Percentiles rank a stretch among this genome's conserved stretches.
phyloP scores from a whole-genome alignment of 2,888 invertebrate genomes.

The Cenopis cana region DNA sequence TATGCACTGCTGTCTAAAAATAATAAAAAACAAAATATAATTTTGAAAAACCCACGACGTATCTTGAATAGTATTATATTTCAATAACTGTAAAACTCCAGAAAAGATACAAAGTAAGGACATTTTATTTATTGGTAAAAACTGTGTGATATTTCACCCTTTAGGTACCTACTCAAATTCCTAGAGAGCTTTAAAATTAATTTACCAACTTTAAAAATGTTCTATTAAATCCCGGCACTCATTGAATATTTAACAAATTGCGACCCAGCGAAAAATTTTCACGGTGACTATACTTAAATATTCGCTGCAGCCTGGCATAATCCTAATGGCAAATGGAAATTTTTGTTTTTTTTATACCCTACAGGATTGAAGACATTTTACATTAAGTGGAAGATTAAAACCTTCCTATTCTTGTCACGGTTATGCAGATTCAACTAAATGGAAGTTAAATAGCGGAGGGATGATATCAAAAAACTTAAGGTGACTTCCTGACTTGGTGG shows the following conservation, averaged over 20 bases:
- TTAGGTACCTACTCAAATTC: slow-evolving; percentile 2
- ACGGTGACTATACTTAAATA: neutral
- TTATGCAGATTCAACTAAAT: neutral
- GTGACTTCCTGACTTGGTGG: too few species aligned
- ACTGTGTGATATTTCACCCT: neutral
- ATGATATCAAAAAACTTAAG: neutral
- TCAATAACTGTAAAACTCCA: too few species aligned
- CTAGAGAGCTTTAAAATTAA: slow-evolving; percentile 3
- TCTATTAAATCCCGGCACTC: neutral
- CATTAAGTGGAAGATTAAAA: slow-evolving; percentile 26
- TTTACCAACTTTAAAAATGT: slow-evolving; percentile 5
- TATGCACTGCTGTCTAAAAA: too few species aligned
- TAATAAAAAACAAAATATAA: too few species aligned
- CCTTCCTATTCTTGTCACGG: neutral
- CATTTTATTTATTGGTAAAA: too few species aligned
- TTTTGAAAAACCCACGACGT: too few species aligned
- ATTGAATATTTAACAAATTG: neutral
- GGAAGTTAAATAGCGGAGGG: neutral
- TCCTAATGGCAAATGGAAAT: slow-evolving; percentile 18
- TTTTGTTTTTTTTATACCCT: slow-evolving; percentile 9
- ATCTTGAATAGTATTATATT: too few species aligned
- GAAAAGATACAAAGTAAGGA: too few species aligned
- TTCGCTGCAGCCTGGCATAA: neutral
- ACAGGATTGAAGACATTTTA: slow-evolving; percentile 32
- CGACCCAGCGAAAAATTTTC: neutral